Evolutionary conservation across 30 jellyfish, hydroid and myxozoan species (phyloP).

Genomic region (Cassiopea xamachana): DNA sequence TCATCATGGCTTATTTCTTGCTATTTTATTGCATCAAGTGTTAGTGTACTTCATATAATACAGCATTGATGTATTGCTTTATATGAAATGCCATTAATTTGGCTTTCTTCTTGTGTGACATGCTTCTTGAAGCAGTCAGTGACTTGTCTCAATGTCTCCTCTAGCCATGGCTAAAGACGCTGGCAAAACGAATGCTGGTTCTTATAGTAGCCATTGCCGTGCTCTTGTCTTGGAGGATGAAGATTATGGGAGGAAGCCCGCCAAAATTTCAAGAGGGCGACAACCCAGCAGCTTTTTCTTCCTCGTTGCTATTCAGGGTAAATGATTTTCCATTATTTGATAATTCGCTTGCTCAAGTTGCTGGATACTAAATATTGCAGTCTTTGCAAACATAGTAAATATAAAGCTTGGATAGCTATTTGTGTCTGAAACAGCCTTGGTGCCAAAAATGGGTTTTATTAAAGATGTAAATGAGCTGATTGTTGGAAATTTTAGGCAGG

Average conservation of each 20-base stretch:
- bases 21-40: too few species aligned
- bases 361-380: too few species aligned
- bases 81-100: background rate
- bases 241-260: slow-evolving; percentile 78
- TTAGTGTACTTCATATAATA: background rate
- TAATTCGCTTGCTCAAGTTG: too few species aligned
- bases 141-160: background rate
- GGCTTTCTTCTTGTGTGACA: background rate
- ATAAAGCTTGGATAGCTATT: too few species aligned
- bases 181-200: slow-evolving; percentile 53
- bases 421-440: too few species aligned
- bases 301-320: slow-evolving; percentile 55
- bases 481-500: too few species aligned
- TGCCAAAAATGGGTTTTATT: too few species aligned
- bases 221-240: slow-evolving; percentile 65
- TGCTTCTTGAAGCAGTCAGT: too few species aligned
- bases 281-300: slow-evolving; percentile 83
- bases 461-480: too few species aligned
- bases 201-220: slow-evolving; percentile 19
- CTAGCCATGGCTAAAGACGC: slow-evolving; percentile 44
- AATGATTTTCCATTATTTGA: background rate
- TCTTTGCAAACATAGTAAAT: too few species aligned
- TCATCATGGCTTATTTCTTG: background rate
- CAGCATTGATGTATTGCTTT: background rate
- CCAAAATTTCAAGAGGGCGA: slow-evolving; percentile 82